These are phyloP conservation scores for Grus americana DNA, from an alignment of 2,113 vertebrate genomes.

Conservation along the genomic window DNA sequence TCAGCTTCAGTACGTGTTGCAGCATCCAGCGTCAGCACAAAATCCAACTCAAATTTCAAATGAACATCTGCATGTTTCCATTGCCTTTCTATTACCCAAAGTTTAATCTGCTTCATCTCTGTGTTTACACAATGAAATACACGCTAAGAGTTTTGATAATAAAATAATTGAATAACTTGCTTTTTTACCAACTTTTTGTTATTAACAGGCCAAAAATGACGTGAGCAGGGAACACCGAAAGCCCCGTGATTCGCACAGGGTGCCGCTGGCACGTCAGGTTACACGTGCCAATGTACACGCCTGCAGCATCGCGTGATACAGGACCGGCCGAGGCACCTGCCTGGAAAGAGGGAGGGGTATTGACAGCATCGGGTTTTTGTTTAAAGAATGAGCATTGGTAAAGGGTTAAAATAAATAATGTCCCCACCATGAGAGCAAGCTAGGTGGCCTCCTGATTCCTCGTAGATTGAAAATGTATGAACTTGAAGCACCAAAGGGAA, in stretches of 20 bases:
- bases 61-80: neutral
- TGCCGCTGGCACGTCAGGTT: neutral
- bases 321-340: neutral
- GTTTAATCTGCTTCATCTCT: neutral
- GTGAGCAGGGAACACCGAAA: neutral
- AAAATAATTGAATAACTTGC: neutral
- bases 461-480: accelerated
- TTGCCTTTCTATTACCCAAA: neutral
- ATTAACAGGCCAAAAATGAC: neutral
- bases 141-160: accelerated
- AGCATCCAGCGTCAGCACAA: neutral
- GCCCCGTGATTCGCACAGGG: accelerated
- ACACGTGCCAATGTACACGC: too few species aligned
- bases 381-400: neutral
- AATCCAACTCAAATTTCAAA: neutral
- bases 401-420: neutral
- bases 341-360: neutral
- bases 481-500: neutral
- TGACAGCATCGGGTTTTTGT: neutral
- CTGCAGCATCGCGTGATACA: accelerated
- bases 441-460: neutral
- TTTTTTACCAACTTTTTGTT: neutral
- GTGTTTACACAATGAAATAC: neutral
- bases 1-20: accelerated
- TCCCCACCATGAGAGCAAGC: neutral